Evolutionary conservation across 1,140 invertebrate genomes (phyloP).

Genomic region (Neotoxoptera formosana): DNA sequence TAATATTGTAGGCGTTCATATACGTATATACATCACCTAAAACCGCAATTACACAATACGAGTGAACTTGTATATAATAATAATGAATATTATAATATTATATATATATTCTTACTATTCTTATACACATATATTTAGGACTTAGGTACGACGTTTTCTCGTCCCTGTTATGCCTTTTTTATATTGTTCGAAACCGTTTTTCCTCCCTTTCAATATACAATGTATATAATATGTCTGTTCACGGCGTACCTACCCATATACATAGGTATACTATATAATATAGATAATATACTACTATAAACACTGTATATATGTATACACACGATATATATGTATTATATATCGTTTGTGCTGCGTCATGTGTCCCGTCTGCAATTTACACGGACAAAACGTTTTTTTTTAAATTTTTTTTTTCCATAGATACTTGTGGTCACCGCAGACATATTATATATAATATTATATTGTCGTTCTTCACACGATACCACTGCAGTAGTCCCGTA

Average conservation of each 20-base stretch:
- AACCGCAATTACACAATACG: background rate
- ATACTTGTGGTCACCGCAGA: background rate
- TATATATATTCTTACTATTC: background rate
- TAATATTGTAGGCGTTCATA: background rate
- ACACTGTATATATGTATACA: background rate
- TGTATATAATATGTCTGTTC: background rate
- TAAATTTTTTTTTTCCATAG: background rate
- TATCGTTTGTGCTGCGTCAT: background rate
- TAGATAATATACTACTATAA: background rate
- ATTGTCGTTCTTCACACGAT: background rate
- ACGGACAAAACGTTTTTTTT: slow-evolving; percentile 4
- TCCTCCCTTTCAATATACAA: background rate
- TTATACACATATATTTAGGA: background rate
- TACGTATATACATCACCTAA: background rate
- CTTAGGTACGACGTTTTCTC: background rate
- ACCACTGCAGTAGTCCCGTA: background rate
- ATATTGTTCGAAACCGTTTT: slow-evolving; percentile 8
- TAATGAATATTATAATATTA: background rate
- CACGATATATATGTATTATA: background rate
- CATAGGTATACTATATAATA: background rate
- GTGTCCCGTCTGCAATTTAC: slow-evolving; percentile 3
- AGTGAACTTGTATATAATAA: background rate
- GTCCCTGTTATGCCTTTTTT: background rate
- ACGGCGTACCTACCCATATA: no score
- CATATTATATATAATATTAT: background rate